Conservation (phyloP, 1,140 invertebrate species). For the Pachypeltis micranthus region DNA sequence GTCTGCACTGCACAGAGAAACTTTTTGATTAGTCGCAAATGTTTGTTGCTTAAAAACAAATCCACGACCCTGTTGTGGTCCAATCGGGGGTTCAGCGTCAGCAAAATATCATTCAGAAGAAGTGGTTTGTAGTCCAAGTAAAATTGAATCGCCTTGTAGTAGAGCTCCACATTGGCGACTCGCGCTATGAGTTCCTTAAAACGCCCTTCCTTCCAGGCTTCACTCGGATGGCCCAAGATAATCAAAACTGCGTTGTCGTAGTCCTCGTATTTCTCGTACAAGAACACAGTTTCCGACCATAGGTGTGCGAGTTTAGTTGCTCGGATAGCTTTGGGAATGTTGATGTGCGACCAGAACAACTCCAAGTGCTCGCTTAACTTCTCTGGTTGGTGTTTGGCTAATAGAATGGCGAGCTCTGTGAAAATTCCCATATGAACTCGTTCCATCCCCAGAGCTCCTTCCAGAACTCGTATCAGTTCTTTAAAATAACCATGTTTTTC, state of each 20-base stretch:
- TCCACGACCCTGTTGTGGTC: slow-evolving; percentile 81
- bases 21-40: slow-evolving; percentile 92
- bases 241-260: slow-evolving; percentile 97
- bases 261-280: slow-evolving; percentile 99
- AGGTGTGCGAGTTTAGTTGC: slow-evolving; percentile 96
- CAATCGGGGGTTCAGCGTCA: slow-evolving; percentile 92
- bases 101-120: slow-evolving; percentile 86
- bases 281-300: slow-evolving; percentile 96
- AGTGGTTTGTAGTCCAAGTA: slow-evolving; percentile 96
- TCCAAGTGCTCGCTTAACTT: slow-evolving; percentile 99
- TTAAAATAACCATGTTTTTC: slow-evolving; percentile 94
- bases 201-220: slow-evolving; percentile 97
- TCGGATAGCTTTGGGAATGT: slow-evolving; percentile 95
- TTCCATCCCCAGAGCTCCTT: slow-evolving; percentile 91
- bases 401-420: slow-evolving; percentile 95
- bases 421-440: slow-evolving; percentile 99
- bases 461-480: slow-evolving; percentile 88
- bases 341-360: slow-evolving; percentile 99
- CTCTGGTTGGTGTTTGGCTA: slow-evolving; percentile 96
- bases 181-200: slow-evolving; percentile 99
- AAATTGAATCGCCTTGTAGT: slow-evolving; percentile 98
- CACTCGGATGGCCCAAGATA: slow-evolving; percentile 98
- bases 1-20: slow-evolving; percentile 94
- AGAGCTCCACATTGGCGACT: slow-evolving; percentile 95
- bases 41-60: slow-evolving; percentile 52